Evolutionary conservation across 1,140 invertebrate species (phyloP).

Genomic region (Archegozetes longisetosus): DNA sequence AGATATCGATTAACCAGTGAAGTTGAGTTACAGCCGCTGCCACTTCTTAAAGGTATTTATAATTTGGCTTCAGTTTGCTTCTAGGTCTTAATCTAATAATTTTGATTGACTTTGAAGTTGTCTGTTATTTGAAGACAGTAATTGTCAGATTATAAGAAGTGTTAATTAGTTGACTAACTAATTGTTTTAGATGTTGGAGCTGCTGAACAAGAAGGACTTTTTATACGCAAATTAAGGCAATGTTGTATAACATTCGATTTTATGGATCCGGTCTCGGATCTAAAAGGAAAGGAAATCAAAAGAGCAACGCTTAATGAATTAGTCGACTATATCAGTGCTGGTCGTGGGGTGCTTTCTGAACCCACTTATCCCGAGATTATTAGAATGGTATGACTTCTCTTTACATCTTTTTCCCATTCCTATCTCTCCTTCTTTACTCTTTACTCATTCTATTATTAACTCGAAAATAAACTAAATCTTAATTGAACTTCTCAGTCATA

Average conservation of each 20-base stretch:
- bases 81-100: not conserved
- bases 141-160: not conserved
- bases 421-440: not conserved
- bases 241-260: constrained; percentile 98
- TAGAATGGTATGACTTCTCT: constrained; percentile 20
- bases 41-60: constrained; percentile 64
- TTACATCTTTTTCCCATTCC: too few species aligned
- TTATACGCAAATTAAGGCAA: constrained; percentile 90
- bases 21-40: constrained; percentile 67
- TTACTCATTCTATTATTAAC: not conserved
- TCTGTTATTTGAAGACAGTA: too few species aligned
- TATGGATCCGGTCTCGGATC: constrained; percentile 92
- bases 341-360: constrained; percentile 81
- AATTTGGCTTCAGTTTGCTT: too few species aligned
- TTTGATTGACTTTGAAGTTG: not conserved
- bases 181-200: constrained; percentile 5
- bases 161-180: not conserved
- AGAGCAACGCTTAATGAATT: constrained; percentile 89
- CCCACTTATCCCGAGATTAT: constrained; percentile 39
- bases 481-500: not conserved
- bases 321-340: constrained; percentile 81
- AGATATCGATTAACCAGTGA: constrained; percentile 74
- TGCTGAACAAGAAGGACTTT: constrained; percentile 73
- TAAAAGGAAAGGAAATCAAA: constrained; percentile 99
- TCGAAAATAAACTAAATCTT: not conserved